A percentile compares a stretch with the other conserved stretches of the same genome.
Conservation (phyloP, 2,888 invertebrate genomes). For the Crocallis elinguaria region DNA sequence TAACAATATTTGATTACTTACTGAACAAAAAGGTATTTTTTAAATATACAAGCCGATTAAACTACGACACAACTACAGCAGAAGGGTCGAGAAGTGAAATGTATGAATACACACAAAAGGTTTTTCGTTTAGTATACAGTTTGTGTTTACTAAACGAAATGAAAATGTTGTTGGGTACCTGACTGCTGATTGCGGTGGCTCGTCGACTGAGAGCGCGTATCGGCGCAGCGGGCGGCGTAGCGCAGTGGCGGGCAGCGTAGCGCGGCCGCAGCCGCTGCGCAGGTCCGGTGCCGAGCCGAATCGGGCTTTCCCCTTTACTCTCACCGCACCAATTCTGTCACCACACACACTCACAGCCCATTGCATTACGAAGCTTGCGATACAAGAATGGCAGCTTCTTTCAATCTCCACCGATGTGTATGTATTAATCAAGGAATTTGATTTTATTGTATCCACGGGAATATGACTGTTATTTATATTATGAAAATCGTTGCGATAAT, state of each 20-base stretch:
- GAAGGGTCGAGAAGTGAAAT: conserved; percentile 23
- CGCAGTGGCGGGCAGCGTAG: conserved; percentile 67
- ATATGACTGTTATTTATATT: background rate
- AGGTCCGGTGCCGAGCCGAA: conserved; percentile 87
- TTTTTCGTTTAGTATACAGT: no score
- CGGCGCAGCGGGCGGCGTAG: conserved; percentile 86
- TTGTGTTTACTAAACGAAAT: background rate
- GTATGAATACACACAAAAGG: no score
- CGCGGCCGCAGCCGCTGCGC: conserved; percentile 66
- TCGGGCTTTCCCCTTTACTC: conserved; percentile 65
- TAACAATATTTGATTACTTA: no score
- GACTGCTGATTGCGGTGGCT: conserved; percentile 84
- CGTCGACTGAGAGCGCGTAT: conserved; percentile 93
- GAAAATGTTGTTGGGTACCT: conserved; percentile 53
- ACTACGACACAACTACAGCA: conserved; percentile 1
- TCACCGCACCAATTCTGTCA: conserved; percentile 64
- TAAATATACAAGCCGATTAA: background rate
- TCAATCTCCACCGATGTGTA: background rate
- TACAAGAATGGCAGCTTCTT: conserved; percentile 30
- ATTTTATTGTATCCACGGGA: background rate
- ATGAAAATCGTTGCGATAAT: background rate
- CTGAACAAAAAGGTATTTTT: background rate
- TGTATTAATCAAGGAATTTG: no score
- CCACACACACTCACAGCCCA: conserved; percentile 61
- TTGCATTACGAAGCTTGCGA: conserved; percentile 41